Evolutionary conservation across 1,140 invertebrate species (phyloP), one percentile per base, ranked within the genome.

Genomic region (Pseudomyrmex cubaensis): DNA sequence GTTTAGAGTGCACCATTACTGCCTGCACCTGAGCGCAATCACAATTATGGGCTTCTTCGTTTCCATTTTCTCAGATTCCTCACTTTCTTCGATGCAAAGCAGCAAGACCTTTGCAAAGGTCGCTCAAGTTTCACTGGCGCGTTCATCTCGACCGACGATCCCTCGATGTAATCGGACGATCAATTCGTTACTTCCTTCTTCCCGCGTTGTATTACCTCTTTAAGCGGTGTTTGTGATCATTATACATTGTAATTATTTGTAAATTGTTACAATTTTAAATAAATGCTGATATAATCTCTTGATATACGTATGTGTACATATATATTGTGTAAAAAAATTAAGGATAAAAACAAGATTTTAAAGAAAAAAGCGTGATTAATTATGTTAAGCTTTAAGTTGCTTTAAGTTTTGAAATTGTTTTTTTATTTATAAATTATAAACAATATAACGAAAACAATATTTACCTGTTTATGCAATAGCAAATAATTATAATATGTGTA

Each of bases 51-150:
- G 44, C 57, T 61, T 59, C n/a, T 64, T 52, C 56, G 61, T 48
- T 44, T 44, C 50, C 56, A 83, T 25, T 86, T 90, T 82, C 88
- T 90, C 73, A 69, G 67, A 78, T 85, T 61, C 35, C 35, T 70
- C 87, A 87, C 93, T 94, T 93, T 93, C 93, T 92, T 93, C 91
- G 87, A 54, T 62, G 70, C 88, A 85, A 87, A 80, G 85, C 84
- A 83, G 72, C 35, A 82, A 89, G 92, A 93, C 92, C 93, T 93
- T 93, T 93, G 46, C 84, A 88, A 91, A 93, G 92, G 92, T 93
- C 91, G 90, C 86, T 90, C 91, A 92, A 93, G 90, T 94, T 94
- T 94, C 93, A 92, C 92, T 90, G 84, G 78, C 82, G 75, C 56
- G 69, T 57, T 88, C 74, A 20, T 85, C 78, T 46, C 20, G 50